These are phyloP conservation scores for Mastigias papua DNA, from an alignment of 30 jellyfish, hydroid and myxozoan species.

Conservation along the genomic window DNA sequence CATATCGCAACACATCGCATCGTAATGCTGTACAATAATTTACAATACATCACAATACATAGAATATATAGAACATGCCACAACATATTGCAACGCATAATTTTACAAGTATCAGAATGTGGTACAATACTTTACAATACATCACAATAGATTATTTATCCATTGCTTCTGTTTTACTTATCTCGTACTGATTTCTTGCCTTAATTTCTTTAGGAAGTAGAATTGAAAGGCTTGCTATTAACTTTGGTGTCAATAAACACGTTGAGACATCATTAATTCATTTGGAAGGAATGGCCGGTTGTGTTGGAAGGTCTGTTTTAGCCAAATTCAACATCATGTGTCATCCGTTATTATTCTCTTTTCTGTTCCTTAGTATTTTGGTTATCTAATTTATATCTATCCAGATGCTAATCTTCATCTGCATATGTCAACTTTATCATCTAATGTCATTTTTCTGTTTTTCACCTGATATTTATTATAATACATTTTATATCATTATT, in stretches of 20 bases:
- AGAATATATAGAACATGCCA: no score
- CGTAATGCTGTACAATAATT: background rate
- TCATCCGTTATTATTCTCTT: background rate
- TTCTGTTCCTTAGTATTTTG: background rate
- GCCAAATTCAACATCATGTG: background rate
- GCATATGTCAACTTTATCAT: no score
- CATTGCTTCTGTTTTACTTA: no score
- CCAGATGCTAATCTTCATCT: no score
- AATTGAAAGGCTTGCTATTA: slow-evolving; percentile 43
- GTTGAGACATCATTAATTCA: slow-evolving; percentile 40
- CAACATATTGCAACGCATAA: background rate
- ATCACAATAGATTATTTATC: background rate
- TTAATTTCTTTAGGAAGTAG: slow-evolving; percentile 39
- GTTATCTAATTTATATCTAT: no score
- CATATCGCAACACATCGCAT: background rate
- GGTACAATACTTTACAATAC: background rate
- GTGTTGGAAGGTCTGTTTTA: slow-evolving; percentile 24
- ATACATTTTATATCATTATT: background rate
- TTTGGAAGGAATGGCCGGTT: slow-evolving; percentile 33
- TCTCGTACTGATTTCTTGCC: background rate
- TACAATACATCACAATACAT: background rate
- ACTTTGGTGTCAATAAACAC: slow-evolving; percentile 37
- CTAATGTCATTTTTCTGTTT: no score
- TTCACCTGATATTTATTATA: no score
- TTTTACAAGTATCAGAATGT: background rate